A percentile compares a stretch with the other conserved stretches of the same genome.
Evolutionary conservation across 2,797 vertebrate genomes (phyloP).

Genomic region (Danio jaintianensis): DNA sequence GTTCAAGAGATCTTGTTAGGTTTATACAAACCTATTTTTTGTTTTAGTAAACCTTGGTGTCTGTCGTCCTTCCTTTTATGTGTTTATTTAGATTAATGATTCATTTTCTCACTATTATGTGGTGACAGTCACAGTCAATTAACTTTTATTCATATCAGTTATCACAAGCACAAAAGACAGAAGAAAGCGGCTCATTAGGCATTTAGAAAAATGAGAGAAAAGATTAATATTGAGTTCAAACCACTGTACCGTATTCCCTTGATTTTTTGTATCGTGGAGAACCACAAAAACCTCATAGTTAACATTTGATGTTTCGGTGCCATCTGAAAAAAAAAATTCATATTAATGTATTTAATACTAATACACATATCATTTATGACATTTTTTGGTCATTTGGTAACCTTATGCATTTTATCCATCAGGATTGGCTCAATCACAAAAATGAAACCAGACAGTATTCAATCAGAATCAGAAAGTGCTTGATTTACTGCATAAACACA

Average conservation of each 20-base stretch:
- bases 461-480: no score
- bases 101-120: background rate
- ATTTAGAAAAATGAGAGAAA: background rate
- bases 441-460: background rate
- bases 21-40: background rate
- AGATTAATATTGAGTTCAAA: background rate
- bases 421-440: background rate
- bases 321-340: slow-evolving; percentile 48
- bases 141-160: background rate
- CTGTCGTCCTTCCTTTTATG: background rate
- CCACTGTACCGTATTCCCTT: slow-evolving; percentile 25
- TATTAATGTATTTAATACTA: no score
- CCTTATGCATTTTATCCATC: no score
- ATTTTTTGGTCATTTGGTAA: background rate
- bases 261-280: background rate
- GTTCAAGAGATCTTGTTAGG: background rate
- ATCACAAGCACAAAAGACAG: background rate
- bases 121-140: background rate
- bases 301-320: background rate
- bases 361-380: background rate
- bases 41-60: background rate
- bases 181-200: background rate
- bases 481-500: no score
- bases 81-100: background rate
- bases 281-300: slow-evolving; percentile 21